phyloP scores from a whole-genome alignment of 2,888 invertebrate genomes.

The Globia sparganii region DNA sequence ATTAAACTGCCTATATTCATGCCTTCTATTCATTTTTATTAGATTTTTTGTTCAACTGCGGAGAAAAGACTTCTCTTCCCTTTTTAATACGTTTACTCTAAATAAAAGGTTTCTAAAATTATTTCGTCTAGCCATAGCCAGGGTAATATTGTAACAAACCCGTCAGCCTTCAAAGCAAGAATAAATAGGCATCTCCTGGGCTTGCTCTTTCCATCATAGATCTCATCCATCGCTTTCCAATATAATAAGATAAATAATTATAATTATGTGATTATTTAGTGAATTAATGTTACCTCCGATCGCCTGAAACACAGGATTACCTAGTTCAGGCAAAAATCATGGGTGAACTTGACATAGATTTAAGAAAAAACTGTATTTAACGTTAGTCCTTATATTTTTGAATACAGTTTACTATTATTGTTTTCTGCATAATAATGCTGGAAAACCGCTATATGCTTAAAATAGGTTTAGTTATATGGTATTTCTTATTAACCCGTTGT shows the following conservation, averaged over 20 bases:
- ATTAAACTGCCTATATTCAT: not conserved
- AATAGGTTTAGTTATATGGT: not conserved
- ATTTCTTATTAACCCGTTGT: not conserved
- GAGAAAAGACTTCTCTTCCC: not conserved
- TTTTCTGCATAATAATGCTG: not conserved
- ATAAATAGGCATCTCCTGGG: not conserved
- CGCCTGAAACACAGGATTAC: too few species aligned
- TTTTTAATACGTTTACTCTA: not conserved
- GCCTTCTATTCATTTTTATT: not conserved
- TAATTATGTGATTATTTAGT: too few species aligned
- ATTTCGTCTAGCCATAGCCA: not conserved
- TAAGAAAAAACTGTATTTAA: too few species aligned
- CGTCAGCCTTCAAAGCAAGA: not conserved
- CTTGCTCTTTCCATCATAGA: not conserved
- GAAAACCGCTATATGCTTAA: not conserved
- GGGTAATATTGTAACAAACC: not conserved
- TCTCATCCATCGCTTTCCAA: not conserved
- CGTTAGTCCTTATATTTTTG: too few species aligned
- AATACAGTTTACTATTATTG: too few species aligned
- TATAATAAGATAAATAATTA: too few species aligned
- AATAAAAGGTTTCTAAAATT: not conserved
- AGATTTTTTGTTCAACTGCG: not conserved
- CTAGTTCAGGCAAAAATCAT: too few species aligned
- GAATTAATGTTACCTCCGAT: too few species aligned
- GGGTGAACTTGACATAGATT: too few species aligned